Percentiles rank a stretch among this genome's conserved stretches.
phyloP scores from a whole-genome alignment of 2,888 invertebrate genomes.

The Cyclophora albipunctata region DNA sequence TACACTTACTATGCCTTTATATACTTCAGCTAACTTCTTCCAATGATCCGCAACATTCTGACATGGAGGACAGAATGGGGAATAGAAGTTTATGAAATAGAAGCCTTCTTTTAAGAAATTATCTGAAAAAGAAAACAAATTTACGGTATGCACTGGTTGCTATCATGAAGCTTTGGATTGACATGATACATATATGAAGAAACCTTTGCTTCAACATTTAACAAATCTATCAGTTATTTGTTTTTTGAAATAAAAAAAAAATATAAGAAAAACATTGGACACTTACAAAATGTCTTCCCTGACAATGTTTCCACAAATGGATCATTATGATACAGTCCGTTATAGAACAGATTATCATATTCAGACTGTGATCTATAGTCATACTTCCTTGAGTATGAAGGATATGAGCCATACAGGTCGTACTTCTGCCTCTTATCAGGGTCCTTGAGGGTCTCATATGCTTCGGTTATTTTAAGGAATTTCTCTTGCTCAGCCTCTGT shows the following conservation, averaged over 20 bases:
- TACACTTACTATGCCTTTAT: slow-evolving; percentile 83
- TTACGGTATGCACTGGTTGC: too few relatives aligned
- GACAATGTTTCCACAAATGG: slow-evolving; percentile 85
- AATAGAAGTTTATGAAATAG: slow-evolving; percentile 93
- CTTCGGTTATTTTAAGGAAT: slow-evolving; percentile 86
- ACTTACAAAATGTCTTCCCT: slow-evolving; percentile 83
- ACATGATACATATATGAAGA: too few relatives aligned
- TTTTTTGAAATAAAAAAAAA: too few relatives aligned
- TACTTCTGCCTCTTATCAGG: slow-evolving; percentile 85
- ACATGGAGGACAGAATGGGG: slow-evolving; percentile 90
- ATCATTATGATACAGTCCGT: slow-evolving; percentile 92
- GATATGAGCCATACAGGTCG: slow-evolving; percentile 84
- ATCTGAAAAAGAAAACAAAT: slow-evolving; percentile 36
- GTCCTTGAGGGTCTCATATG: slow-evolving; percentile 91
- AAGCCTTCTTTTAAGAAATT: slow-evolving; percentile 77
- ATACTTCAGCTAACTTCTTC: slow-evolving; percentile 84
- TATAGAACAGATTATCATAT: slow-evolving; percentile 88
- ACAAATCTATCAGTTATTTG: too few relatives aligned
- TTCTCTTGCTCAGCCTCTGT: slow-evolving; percentile 80
- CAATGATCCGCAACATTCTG: slow-evolving; percentile 88
- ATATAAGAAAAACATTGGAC: background rate
- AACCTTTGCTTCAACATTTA: too few relatives aligned
- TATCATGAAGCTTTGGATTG: too few relatives aligned
- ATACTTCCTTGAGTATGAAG: slow-evolving; percentile 66
- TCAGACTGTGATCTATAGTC: slow-evolving; percentile 74